Evolutionary conservation across 2,888 invertebrate species (phyloP), one percentile per base, ranked within the genome.

Genomic region (Parnassius mnemosyne): DNA sequence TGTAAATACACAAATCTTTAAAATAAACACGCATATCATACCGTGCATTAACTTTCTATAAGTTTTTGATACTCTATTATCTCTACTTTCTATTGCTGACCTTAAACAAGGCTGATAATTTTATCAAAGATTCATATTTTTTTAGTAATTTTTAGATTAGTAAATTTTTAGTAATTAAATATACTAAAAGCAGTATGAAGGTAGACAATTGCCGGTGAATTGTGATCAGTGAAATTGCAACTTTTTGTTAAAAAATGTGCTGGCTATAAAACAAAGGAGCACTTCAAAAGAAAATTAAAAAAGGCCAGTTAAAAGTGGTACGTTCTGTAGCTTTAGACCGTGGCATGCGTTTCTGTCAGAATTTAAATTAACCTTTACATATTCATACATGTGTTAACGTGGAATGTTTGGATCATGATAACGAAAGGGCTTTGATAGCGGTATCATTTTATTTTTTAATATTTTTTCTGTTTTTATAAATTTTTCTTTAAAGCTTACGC

Each of bases 361-460:
- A 57, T 62, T 62, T 53, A 62, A 62, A 62, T 62, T 62, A 62
- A 62, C 57, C 57, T 62, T 62, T 62, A 57, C 62, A 62, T 62
- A 62, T 62, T 62, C 62, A 62, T 62, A 53, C 57, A 62, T 62
- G 57, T 62, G 62, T 53, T 62, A 62, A 57, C 62, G 49, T 57
- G 53, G 44, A 62, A 62, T 53, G 56, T 53, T 57, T 57, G 61
- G 56, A 61, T 56, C 51, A 56, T 34, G 61, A 61, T 61, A 44
- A 42, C 44, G 44, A 52, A 16, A n/a, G 41, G 56, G 56, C 61
- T 61, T 61, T 61, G 56, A 56, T 61, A 56, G 20, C 53, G 43
- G 57, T 53, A 53, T 43, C 12, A 41, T 62, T 57, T 57, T 52
- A 16, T 11, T 12, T 47, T n/a, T 56, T 5, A n/a, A 12, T 11